These are phyloP conservation scores for Hofmannophila pseudospretella DNA, from an alignment of 2,888 invertebrate species.

Conservation along the genomic window DNA sequence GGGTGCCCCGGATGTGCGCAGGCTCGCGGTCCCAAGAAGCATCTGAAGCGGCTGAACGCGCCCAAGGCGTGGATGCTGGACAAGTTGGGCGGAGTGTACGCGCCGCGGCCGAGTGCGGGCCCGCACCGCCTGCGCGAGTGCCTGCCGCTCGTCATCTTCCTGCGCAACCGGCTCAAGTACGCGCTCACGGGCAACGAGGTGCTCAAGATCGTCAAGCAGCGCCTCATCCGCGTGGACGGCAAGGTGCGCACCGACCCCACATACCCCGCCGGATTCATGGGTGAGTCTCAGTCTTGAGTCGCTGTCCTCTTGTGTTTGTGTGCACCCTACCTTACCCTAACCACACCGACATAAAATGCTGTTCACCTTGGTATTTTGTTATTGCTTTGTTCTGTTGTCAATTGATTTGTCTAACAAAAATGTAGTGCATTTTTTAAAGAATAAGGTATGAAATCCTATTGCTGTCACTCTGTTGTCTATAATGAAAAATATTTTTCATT, in stretches of 20 bases:
- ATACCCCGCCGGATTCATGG: conserved; percentile 99
- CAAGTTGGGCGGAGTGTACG: conserved; percentile 98
- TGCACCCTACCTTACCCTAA: too few species aligned
- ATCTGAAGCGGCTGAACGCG: conserved; percentile 99
- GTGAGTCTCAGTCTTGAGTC: too few species aligned
- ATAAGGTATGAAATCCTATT: too few species aligned
- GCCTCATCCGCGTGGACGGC: conserved; percentile 98
- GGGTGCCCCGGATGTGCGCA: conserved; percentile 51
- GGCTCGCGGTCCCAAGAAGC: conserved; percentile 99
- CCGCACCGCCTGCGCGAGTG: conserved; percentile 99
- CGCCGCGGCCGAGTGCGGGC: conserved; percentile 97
- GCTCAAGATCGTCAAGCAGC: conserved; percentile 98
- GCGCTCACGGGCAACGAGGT: conserved; percentile 98
- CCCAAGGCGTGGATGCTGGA: conserved; percentile 99
- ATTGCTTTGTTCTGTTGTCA: too few species aligned
- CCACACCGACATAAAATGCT: too few species aligned
- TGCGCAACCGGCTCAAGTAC: conserved; percentile 98
- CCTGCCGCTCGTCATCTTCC: conserved; percentile 95
- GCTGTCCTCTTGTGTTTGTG: too few species aligned
- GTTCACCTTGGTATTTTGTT: too few species aligned
- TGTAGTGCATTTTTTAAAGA: too few species aligned
- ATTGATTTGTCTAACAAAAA: too few species aligned
- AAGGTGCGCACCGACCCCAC: conserved; percentile 98
- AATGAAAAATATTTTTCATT: too few species aligned
- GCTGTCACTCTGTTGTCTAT: too few species aligned